These are phyloP conservation scores for Microchirus variegatus DNA, from an alignment of 2,797 vertebrate species.

Conservation along the genomic window DNA sequence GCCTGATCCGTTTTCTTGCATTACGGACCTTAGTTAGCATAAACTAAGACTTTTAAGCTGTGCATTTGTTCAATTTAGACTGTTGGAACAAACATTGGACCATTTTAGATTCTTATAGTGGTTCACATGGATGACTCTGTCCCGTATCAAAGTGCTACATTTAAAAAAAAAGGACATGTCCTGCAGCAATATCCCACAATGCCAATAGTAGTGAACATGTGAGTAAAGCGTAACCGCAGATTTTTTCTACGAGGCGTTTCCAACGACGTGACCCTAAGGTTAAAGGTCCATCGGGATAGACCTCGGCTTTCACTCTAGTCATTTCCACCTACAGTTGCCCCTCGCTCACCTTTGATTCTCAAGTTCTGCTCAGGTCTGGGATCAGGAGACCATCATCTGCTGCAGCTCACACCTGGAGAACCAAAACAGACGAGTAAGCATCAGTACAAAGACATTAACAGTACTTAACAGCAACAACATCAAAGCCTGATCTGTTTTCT, in stretches of 20 bases:
- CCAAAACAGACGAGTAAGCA: background rate
- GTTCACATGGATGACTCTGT: too few species aligned
- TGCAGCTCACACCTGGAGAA: conserved; percentile 2
- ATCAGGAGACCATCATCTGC: rapidly evolving
- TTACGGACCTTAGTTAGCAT: too few species aligned
- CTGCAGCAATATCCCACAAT: conserved; percentile 62
- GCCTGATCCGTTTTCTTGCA: too few species aligned
- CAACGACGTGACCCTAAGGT: conserved; percentile 54
- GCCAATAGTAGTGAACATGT: conserved; percentile 44
- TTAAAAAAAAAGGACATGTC: conserved; percentile 20
- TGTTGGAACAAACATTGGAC: too few species aligned
- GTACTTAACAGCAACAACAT: too few species aligned
- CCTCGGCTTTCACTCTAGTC: conserved; percentile 32
- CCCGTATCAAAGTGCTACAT: too few species aligned
- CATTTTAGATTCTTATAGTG: too few species aligned
- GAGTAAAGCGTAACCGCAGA: conserved; percentile 72
- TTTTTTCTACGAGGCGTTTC: conserved; percentile 69
- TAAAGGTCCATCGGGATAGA: conserved; percentile 54
- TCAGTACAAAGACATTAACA: background rate
- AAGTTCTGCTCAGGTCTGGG: too few species aligned
- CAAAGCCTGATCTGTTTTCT: too few species aligned
- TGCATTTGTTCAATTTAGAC: too few species aligned
- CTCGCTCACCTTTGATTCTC: conserved; percentile 1
- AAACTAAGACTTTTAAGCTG: too few species aligned
- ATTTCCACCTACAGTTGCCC: too few species aligned